Conservation (phyloP, 2,797 vertebrate genomes). For the Falco concolor region DNA sequence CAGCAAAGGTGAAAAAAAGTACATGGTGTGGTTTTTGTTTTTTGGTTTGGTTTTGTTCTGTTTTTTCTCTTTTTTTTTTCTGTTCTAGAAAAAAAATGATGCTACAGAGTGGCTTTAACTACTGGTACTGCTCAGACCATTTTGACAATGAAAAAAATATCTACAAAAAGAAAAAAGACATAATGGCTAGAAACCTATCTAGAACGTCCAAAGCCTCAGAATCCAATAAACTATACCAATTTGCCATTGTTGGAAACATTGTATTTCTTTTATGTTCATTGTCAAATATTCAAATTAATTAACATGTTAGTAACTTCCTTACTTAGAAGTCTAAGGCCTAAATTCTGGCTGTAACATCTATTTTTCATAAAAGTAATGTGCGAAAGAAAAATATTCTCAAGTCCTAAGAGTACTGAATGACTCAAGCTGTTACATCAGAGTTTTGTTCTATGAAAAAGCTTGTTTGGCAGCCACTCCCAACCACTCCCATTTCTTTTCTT, state of each 20-base stretch:
- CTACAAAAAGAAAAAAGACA: background rate
- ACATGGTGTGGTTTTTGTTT: background rate
- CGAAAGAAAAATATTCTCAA: background rate
- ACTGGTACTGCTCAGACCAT: accelerated
- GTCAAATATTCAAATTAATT: background rate
- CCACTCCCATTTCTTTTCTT: background rate
- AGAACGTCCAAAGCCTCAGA: background rate
- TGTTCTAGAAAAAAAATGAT: background rate
- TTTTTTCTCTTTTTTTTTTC: too few relatives aligned
- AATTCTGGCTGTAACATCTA: background rate
- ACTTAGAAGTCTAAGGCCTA: background rate
- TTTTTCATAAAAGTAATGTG: background rate
- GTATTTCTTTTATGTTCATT: background rate
- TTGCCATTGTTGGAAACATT: background rate
- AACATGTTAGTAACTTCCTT: background rate
- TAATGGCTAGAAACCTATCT: background rate
- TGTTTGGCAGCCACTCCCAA: background rate
- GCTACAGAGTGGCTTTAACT: background rate
- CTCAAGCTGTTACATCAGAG: background rate
- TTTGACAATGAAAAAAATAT: background rate
- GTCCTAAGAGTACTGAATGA: background rate
- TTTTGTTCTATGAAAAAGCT: background rate
- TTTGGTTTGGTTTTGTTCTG: background rate
- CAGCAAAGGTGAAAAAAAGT: background rate
- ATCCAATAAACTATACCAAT: background rate